Conservation (phyloP, 2,888 invertebrate genomes). For the Zhengitettix transpicula region DNA sequence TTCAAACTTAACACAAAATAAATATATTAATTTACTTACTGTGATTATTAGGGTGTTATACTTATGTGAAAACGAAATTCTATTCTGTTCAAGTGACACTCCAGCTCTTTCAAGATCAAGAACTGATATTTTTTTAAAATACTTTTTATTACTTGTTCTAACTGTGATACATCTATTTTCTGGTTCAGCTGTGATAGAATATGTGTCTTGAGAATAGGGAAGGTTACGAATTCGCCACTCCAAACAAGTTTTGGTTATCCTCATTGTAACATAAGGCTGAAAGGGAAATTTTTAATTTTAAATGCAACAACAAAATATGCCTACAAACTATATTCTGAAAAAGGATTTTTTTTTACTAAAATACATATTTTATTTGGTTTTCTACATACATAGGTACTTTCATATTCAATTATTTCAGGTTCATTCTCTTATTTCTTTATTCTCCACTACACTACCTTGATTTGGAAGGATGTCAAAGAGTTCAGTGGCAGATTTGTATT, state of each 20-base stretch:
- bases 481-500: too few species aligned
- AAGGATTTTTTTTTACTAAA: neutral
- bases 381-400: too few species aligned
- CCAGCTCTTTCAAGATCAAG: constrained; percentile 54
- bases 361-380: neutral
- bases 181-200: constrained; percentile 46
- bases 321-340: constrained; percentile 3
- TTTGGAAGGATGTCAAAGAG: too few species aligned
- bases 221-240: constrained; percentile 74
- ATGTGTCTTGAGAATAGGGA: constrained; percentile 53
- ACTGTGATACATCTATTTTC: constrained; percentile 47
- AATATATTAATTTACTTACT: constrained; percentile 28
- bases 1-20: too few species aligned
- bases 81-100: constrained; percentile 41
- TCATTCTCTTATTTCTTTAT: neutral
- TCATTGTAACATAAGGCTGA: constrained; percentile 49
- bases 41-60: constrained; percentile 62
- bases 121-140: constrained; percentile 52
- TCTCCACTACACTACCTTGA: too few species aligned
- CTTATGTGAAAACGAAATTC: constrained; percentile 49
- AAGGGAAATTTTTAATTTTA: constrained; percentile 19
- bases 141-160: constrained; percentile 65
- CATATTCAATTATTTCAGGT: too few species aligned
- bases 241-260: constrained; percentile 54
- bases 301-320: neutral